Base-by-base conservation (phyloP, 2,113 vertebrate species). In the Ellobius talpinus region DNA sequence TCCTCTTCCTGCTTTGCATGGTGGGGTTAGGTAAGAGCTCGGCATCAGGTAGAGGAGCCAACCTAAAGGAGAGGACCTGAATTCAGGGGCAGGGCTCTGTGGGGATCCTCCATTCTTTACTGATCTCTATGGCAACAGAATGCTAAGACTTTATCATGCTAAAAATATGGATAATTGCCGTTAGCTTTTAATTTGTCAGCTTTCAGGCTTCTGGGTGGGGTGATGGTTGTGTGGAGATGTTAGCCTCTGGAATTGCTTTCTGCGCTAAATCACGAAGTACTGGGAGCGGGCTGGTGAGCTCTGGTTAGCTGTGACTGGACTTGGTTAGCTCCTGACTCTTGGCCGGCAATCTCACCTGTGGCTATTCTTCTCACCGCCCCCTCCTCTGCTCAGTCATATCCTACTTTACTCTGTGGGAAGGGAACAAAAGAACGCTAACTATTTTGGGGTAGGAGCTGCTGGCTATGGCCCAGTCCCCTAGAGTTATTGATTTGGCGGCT, bases 131-230 rank as follows among this genome's bases (percentile, higher is more conserved):
- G 88, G 97, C 95, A 97, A 98, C 97, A 76, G 91, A 95, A 95
- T 96, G 94, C 96, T 98, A 97, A 96, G 94, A 92, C 68, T 96
- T 96, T 97, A 96, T 98, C 97, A 96, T 85, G 82, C 97, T 98
- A 98, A 98, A 98, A 98, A 98, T 98, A 96, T 81, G 93, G 93
- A 93, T 98, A 98, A 98, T 98, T 98, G 96, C 96, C 77, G 74
- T 91, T 96, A 47, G 91, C 82, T 97, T 97, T 98, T 98, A 98
- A 97, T 97, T 97, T 98, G 96, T 97, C 96, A 97, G 97, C 63
- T 95, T 93, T 97, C 87, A 89, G 93, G 88, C 74, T 97, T 96
- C n/a, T 91, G 96, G 97, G 90, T 89, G 55, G 73, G 63, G 55
- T 89, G 89, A 89, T 94, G 50, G n/a, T 26, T 91, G 87, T 77